Evolutionary conservation across 2,113 vertebrate species (phyloP), one percentile per base, ranked within the genome.

Genomic region (Pungitius pungitius): DNA sequence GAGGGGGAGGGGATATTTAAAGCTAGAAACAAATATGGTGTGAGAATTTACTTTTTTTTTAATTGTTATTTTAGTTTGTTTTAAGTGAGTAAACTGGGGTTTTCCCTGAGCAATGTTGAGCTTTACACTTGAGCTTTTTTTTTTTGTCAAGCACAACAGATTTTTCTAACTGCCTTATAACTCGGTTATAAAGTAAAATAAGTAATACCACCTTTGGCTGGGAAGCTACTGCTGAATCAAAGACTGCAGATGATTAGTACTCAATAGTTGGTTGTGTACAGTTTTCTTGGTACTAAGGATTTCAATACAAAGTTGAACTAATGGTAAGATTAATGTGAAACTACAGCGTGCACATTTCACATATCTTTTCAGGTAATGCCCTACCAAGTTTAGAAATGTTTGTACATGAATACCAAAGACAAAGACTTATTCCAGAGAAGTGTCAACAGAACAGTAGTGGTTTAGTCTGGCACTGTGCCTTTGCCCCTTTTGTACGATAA

Each of bases 11-110:
- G 18, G 6, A 15, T 24, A 51, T 52, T 69, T 66, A 52, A 22
- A 49, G 69, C 42, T 69, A 9, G 56, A 57, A 78, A 26, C 70
- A 78, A 68, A 62, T 64, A 26, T 37, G n/a, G 18, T 59, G 24
- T 56, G n/a, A 59, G 24, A 22, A 62, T 45, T 22, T 80, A 33
- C 79, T 75, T 27, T 37, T 8, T 5, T 83, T 70, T 62, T 33
- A 20, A 17, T 73, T 51, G n/a, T 51, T 18, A 26, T 52, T 68
- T 47, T 33, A 27, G 39, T 51, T 45, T 35, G 55, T 67, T 54
- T 47, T 42, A 15, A n/a, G 47, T 47, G 22, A 30, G 27, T 33
- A 37, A 59, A 20, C 3, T 64, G 40, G 2, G 6, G 17, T 59
- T 62, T 11, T 1, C 15, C 58, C 26, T 11, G 18, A 66, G 47